Conservation (phyloP, 2,888 invertebrate species). For the Acrobasis suavella region DNA sequence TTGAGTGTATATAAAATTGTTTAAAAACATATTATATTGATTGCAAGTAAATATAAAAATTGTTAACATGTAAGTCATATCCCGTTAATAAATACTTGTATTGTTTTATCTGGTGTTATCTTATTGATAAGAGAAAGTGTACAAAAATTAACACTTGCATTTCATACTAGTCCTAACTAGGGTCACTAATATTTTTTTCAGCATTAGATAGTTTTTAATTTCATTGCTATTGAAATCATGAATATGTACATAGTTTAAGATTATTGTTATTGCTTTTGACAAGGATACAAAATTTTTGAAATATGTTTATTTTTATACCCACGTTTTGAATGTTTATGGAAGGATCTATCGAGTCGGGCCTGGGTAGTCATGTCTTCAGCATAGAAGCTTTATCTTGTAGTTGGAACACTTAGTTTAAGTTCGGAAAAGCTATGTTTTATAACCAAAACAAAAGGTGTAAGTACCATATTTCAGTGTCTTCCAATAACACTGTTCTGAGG, state of each 20-base stretch:
- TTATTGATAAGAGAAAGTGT: conserved; percentile 78
- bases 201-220: conserved; percentile 49
- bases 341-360: conserved; percentile 50
- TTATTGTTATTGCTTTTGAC: conserved; percentile 57
- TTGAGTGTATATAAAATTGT: conserved; percentile 48
- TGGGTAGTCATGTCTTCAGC: conserved; percentile 41
- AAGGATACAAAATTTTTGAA: conserved; percentile 61
- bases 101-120: conserved; percentile 78
- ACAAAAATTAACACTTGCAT: conserved; percentile 77
- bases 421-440: conserved; percentile 44
- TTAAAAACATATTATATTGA: conserved; percentile 48
- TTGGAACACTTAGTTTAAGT: conserved; percentile 38
- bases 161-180: conserved; percentile 78
- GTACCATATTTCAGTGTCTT: conserved; percentile 65
- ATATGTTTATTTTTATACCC: conserved; percentile 76
- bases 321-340: conserved; percentile 70
- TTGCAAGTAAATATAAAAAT: conserved; percentile 48
- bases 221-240: conserved; percentile 41
- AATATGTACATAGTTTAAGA: conserved; percentile 51
- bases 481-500: conserved; percentile 67
- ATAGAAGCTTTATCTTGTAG: conserved; percentile 31
- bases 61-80: conserved; percentile 79
- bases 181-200: conserved; percentile 65
- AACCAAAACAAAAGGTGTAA: conserved; percentile 37
- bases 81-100: conserved; percentile 68